These are phyloP conservation scores for Antigone vipio DNA, from an alignment of 2,113 vertebrate genomes.

Conservation along the genomic window DNA sequence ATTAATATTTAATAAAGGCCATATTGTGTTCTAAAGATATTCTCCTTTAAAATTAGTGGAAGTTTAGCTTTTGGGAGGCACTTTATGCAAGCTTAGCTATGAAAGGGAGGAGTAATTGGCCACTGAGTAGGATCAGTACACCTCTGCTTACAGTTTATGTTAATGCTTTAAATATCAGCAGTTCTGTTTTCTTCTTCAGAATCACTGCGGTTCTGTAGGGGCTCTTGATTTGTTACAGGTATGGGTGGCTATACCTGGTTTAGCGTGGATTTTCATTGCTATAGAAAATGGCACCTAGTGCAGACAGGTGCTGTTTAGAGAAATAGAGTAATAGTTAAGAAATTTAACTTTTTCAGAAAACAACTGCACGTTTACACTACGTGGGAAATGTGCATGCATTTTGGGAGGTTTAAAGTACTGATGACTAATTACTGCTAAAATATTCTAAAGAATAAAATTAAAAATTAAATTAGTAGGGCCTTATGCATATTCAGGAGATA, in stretches of 20 bases:
- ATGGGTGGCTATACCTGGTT: fast-evolving
- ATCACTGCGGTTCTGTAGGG: neutral
- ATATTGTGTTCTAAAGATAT: neutral
- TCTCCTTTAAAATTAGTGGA: neutral
- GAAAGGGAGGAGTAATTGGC: neutral
- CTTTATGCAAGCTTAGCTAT: neutral
- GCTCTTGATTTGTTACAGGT: neutral
- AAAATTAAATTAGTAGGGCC: neutral
- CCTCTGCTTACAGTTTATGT: neutral
- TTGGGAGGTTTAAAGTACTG: neutral
- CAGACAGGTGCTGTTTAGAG: neutral
- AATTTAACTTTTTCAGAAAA: neutral
- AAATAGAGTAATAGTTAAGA: neutral
- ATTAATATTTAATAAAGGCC: slow-evolving; percentile 51
- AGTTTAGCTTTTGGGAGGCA: neutral
- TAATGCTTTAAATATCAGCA: neutral
- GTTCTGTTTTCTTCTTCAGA: neutral
- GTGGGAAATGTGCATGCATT: neutral
- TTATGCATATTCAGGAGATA: neutral
- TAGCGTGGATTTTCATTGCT: neutral
- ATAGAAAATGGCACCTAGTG: neutral
- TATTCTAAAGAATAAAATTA: neutral
- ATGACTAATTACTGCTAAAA: neutral
- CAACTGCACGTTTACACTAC: neutral
- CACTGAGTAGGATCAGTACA: neutral